These are phyloP conservation scores for Scomberomorus guttatus DNA, from an alignment of 2,797 vertebrate genomes.

Conservation along the genomic window DNA sequence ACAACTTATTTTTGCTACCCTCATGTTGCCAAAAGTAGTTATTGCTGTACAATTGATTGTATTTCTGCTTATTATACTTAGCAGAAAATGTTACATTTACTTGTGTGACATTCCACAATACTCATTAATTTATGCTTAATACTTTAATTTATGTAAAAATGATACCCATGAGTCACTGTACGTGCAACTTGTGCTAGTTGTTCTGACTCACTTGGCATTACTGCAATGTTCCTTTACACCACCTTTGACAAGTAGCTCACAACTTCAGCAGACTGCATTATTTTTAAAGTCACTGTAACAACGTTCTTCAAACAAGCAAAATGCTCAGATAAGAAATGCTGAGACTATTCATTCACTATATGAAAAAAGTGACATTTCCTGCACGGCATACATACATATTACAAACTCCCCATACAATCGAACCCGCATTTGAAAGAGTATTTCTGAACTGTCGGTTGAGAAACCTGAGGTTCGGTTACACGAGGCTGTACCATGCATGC, in stretches of 20 bases:
- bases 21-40: not conserved
- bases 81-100: not conserved
- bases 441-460: slow-evolving; percentile 21
- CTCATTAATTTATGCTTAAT: no score
- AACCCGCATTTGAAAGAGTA: slow-evolving; percentile 38
- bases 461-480: slow-evolving; percentile 14
- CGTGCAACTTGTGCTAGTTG: slow-evolving; percentile 18
- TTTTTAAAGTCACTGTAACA: slow-evolving; percentile 38
- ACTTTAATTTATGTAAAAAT: slow-evolving; percentile 27
- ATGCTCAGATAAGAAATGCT: slow-evolving; percentile 45
- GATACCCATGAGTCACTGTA: slow-evolving; percentile 8
- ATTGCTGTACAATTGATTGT: not conserved
- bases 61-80: not conserved
- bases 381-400: slow-evolving; percentile 20
- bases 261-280: slow-evolving; percentile 16
- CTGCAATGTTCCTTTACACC: slow-evolving; percentile 7
- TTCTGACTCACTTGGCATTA: slow-evolving; percentile 53
- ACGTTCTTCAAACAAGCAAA: slow-evolving; percentile 33
- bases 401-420: slow-evolving; percentile 7
- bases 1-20: not conserved
- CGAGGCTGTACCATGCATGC: slow-evolving; percentile 10
- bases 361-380: slow-evolving; percentile 23
- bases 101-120: not conserved
- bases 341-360: slow-evolving; percentile 15
- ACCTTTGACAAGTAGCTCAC: slow-evolving; percentile 10